These are phyloP conservation scores for Drosophila grimshawi DNA, from an alignment of 1,140 invertebrate species.

Conservation along the genomic window DNA sequence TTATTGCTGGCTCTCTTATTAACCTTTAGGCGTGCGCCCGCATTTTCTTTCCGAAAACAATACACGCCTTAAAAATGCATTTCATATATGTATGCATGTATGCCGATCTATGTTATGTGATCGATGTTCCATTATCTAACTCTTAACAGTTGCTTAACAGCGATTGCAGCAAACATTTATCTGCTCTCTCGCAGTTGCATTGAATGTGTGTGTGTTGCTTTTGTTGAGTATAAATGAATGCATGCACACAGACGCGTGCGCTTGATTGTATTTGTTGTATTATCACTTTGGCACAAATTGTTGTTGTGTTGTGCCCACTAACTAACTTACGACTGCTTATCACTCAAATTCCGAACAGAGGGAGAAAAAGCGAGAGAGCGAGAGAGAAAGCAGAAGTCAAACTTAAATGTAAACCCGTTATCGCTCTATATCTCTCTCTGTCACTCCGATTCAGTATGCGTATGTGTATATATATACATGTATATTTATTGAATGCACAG, in stretches of 20 bases:
- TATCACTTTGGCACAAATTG: constrained; percentile 28
- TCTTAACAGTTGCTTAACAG: constrained; percentile 18
- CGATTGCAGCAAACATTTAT: constrained; percentile 22
- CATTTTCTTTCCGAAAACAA: constrained; percentile 17
- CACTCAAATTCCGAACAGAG: constrained; percentile 39
- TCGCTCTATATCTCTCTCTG: neutral
- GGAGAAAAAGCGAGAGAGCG: neutral
- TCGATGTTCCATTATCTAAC: constrained; percentile 45
- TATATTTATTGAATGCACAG: neutral
- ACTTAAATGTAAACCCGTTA: constrained; percentile 27
- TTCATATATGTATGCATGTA: neutral
- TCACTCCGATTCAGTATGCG: neutral
- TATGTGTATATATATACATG: too few species aligned
- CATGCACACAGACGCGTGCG: neutral
- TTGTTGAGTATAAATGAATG: too few species aligned
- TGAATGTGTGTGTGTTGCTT: too few species aligned
- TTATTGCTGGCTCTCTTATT: constrained; percentile 4
- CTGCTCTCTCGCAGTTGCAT: constrained; percentile 17
- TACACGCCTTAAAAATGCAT: constrained; percentile 37
- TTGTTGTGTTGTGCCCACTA: constrained; percentile 13
- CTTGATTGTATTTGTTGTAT: constrained; percentile 14
- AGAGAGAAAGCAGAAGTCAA: constrained; percentile 19
- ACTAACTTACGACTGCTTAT: constrained; percentile 51
- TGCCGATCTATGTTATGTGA: constrained; percentile 9
- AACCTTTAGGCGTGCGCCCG: constrained; percentile 26